Base-by-base conservation (phyloP, 2,888 invertebrate genomes). In the Amaurobius ferox region DNA sequence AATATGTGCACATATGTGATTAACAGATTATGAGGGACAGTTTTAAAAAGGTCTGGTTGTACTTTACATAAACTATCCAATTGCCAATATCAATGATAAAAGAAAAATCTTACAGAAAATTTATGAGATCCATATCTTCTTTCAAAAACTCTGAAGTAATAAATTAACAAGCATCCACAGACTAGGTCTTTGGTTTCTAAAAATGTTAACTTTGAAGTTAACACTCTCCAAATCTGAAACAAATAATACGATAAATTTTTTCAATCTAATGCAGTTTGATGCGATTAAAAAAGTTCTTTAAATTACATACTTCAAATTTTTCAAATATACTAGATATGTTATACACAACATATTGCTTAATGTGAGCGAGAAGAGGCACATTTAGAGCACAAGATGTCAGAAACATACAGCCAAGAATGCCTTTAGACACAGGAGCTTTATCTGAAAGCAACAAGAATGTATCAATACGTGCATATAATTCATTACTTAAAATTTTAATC, bases 101-200 rank as follows among this genome's bases (percentile, higher is more conserved):
- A 9, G 6, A 35, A 35, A 35, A 35, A 35, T 90, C 91, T 90
- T 89, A 91, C 92, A 40, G 91, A 91, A 90, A 92, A 93, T 89
- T 93, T 93, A 85, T 91, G 91, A 26, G 93, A 93, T 16, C 93
- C 93, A 91, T 92, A 92, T 86, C 93, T 89, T 87, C 93, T 90
- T 89, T 93, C 93, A 91, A 93, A 93, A 83, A 93, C 91, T 87
- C 93, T 90, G 89, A 93, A 92, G 89, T 93, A 93, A 90, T 93
- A 93, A 70, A 93, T 91, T 28, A 93, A 91, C 39, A 93, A 89
- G 26, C 92, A 91, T 40, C 92, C 92, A 88, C 93, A 92, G 30
- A 93, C 90, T 40, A 93, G 89, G 89, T 93, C 93, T 89, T 93
- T 93, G 1, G 92, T 91, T 87, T 93, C 92, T 40, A 92, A 89